These are phyloP conservation scores for Germaria angustata DNA, from an alignment of 2,888 invertebrate species.

Conservation along the genomic window DNA sequence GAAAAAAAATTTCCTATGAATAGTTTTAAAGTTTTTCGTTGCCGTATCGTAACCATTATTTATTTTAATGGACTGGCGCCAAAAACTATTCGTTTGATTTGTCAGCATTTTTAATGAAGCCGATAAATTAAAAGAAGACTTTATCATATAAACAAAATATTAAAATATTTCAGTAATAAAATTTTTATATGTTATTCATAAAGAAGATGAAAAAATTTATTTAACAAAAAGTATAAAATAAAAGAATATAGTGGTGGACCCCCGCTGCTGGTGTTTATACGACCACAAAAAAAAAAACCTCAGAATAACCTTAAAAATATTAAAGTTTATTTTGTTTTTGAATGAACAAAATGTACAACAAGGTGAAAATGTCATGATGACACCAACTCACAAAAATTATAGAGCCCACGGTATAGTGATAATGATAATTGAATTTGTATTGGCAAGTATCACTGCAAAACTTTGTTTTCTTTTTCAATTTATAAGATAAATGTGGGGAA, in stretches of 20 bases:
- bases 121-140: conserved; percentile 29
- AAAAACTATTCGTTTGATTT: conserved; percentile 60
- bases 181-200: conserved; percentile 44
- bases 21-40: not conserved
- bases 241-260: conserved; percentile 7
- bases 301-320: not conserved
- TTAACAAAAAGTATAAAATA: not conserved
- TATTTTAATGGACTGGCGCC: conserved; percentile 62
- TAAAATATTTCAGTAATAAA: conserved; percentile 31
- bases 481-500: too few species aligned
- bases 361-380: conserved; percentile 57
- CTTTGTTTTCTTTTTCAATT: too few species aligned
- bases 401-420: conserved; percentile 1
- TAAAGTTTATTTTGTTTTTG: too few species aligned
- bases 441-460: too few species aligned
- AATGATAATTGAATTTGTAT: too few species aligned
- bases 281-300: not conserved
- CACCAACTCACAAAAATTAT: conserved; percentile 39
- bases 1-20: not conserved
- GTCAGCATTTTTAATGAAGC: conserved; percentile 31
- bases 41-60: conserved; percentile 20
- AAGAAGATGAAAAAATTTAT: not conserved
- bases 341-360: conserved; percentile 8
- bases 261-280: conserved; percentile 29
- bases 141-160: conserved; percentile 28